These are phyloP conservation scores for Micromussa lordhowensis DNA, from an alignment of 92 coral and sea anemone genomes.

Conservation along the genomic window DNA sequence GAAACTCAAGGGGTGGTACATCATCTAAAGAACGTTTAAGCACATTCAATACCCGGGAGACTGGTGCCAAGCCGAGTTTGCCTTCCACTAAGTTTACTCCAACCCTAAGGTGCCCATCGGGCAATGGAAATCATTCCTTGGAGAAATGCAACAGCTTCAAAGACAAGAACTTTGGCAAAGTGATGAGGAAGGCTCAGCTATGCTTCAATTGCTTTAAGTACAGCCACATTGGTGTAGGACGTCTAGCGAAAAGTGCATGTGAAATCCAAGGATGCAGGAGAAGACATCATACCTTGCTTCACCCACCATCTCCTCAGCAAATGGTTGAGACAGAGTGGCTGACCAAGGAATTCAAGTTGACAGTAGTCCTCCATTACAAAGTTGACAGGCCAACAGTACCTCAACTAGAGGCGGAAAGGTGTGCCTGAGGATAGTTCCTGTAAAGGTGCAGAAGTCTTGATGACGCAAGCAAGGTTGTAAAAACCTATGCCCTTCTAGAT, in stretches of 20 bases:
- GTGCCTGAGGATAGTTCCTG: no score
- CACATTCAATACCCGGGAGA: background rate
- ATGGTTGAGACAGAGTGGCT: background rate
- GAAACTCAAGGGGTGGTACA: background rate
- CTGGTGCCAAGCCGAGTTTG: background rate
- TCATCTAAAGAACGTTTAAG: background rate
- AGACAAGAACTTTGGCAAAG: slow-evolving; percentile 38
- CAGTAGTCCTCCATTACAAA: background rate
- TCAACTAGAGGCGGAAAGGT: background rate
- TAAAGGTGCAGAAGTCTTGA: no score
- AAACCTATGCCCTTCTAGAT: no score
- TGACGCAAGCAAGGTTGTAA: background rate
- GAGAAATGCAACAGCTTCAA: slow-evolving; percentile 38
- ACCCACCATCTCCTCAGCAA: background rate
- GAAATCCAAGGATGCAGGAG: slow-evolving; percentile 8
- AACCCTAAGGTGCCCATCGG: background rate
- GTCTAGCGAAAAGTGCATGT: background rate
- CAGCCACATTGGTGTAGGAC: background rate
- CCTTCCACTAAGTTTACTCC: background rate
- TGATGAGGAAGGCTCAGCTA: no score
- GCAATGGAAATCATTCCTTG: slow-evolving; percentile 32
- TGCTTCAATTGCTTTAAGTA: background rate
- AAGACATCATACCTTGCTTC: slow-evolving; percentile 23
- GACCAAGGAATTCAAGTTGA: background rate
- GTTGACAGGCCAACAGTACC: slow-evolving; percentile 8